Evolutionary conservation across 2,113 vertebrate species (phyloP).

Genomic region (Cavia porcellus): DNA sequence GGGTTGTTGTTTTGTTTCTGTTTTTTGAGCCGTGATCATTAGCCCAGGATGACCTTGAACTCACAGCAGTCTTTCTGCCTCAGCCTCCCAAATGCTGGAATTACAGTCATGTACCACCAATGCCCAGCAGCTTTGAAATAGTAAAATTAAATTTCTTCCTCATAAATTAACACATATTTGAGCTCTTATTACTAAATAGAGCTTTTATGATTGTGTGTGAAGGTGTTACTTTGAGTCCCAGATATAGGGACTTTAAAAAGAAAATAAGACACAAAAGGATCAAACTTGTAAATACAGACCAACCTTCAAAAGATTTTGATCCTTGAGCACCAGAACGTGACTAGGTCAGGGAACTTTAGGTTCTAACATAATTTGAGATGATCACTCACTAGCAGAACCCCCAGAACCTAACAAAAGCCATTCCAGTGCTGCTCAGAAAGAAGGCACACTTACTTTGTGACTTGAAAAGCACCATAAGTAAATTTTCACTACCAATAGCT

Average conservation of each 20-base stretch:
- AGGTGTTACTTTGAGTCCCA: too few species aligned
- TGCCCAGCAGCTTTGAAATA: not conserved
- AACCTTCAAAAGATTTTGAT: not conserved
- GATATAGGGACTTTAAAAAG: not conserved
- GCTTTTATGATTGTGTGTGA: not conserved
- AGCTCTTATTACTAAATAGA: not conserved
- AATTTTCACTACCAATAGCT: not conserved
- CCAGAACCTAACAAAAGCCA: not conserved
- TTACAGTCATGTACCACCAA: not conserved
- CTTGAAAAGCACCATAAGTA: not conserved
- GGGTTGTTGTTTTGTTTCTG: not conserved
- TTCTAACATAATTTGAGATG: not conserved
- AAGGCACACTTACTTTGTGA: not conserved
- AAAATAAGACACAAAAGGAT: not conserved
- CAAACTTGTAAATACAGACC: not conserved
- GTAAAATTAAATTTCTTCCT: not conserved
- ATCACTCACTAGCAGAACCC: not conserved
- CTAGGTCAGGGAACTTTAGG: not conserved
- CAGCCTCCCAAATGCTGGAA: not conserved
- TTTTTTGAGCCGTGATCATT: not conserved
- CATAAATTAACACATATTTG: not conserved
- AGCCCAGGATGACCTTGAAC: not conserved
- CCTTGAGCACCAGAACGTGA: not conserved
- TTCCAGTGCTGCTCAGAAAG: not conserved
- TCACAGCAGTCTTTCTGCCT: not conserved